phyloP scores from a whole-genome alignment of 23 tunicate species.

The Diplosoma virens region DNA sequence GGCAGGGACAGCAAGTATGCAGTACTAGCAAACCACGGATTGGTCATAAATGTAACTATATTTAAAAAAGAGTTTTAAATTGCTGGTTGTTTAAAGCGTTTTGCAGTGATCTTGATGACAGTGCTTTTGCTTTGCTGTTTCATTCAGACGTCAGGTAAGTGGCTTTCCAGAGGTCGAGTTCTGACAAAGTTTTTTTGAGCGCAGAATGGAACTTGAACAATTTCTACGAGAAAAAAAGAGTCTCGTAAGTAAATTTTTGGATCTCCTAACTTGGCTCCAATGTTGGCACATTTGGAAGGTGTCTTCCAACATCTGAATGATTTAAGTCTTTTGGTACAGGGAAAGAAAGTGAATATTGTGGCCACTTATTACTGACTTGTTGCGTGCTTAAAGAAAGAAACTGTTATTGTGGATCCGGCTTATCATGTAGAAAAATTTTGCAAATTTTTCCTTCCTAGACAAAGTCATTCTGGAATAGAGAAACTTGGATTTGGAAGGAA shows the following conservation, averaged over 20 bases:
- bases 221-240: background rate
- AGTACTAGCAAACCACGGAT: too few relatives aligned
- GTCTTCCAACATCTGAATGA: background rate
- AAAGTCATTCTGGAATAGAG: background rate
- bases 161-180: background rate
- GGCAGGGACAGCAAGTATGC: too few relatives aligned
- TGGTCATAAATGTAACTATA: too few relatives aligned
- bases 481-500: too few relatives aligned
- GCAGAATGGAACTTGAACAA: background rate
- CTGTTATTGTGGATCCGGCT: too few relatives aligned
- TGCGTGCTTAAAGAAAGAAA: background rate
- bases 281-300: background rate
- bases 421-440: background rate
- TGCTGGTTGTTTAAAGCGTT: too few relatives aligned
- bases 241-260: background rate
- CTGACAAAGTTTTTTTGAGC: background rate
- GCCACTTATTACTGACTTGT: background rate
- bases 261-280: background rate
- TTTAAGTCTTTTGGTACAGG: background rate
- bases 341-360: background rate
- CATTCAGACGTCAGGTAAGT: background rate
- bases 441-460: background rate
- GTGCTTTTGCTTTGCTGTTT: too few relatives aligned
- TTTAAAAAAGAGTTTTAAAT: too few relatives aligned
- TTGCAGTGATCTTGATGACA: background rate